These are phyloP conservation scores for Trichacis sp. DNA, from an alignment of 2,888 invertebrate genomes.

Conservation along the genomic window DNA sequence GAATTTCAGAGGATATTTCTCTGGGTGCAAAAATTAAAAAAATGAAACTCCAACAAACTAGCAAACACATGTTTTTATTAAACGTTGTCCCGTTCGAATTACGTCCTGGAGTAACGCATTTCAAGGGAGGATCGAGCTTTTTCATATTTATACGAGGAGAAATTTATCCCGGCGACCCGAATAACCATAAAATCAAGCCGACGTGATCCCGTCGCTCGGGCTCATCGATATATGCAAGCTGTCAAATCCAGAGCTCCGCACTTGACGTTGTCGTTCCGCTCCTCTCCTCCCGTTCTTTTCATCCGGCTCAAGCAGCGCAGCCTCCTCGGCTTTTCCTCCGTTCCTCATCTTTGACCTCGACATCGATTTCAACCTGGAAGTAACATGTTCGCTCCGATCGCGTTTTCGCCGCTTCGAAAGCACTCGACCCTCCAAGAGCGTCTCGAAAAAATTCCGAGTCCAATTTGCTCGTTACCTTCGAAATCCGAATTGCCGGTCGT, in stretches of 20 bases:
- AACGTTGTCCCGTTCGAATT: no score
- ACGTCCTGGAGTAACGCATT: no score
- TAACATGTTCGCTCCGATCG: conserved; percentile 7
- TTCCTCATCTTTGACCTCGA: conserved; percentile 42
- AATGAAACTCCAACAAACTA: no score
- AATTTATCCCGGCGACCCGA: not conserved
- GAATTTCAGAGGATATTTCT: no score
- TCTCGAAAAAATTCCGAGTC: not conserved
- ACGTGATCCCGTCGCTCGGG: conserved; percentile 8
- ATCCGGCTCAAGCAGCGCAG: not conserved
- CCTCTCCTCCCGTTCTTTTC: conserved; percentile 10
- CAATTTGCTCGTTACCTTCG: not conserved
- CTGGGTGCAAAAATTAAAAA: no score
- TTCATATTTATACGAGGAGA: conserved; percentile 1
- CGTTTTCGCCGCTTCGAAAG: not conserved
- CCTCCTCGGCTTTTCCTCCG: conserved; percentile 4
- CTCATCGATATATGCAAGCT: conserved; percentile 60
- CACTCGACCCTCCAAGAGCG: not conserved
- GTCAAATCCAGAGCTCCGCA: conserved; percentile 58
- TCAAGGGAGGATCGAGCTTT: not conserved
- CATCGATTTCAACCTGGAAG: conserved; percentile 48
- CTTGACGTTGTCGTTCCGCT: conserved; percentile 17
- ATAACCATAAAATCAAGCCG: conserved; percentile 15
- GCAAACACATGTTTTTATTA: no score
- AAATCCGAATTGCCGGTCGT: no score